Base-by-base conservation (phyloP, 2,113 vertebrate genomes). In the Paradoxurus hermaphroditus region DNA sequence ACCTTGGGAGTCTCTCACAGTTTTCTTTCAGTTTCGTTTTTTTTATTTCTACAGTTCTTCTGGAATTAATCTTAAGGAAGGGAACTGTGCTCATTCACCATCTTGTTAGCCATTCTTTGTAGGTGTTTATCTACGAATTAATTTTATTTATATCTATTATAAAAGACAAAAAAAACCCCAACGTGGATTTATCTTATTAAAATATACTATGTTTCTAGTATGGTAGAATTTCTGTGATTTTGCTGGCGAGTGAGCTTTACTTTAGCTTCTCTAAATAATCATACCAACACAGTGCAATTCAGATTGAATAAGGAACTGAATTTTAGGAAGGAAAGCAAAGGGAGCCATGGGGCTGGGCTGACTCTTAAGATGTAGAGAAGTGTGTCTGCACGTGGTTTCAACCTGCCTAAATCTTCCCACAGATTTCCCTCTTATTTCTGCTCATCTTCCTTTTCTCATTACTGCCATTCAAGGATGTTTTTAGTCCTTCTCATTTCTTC, bases 391-490 rank as follows among this genome's bases (percentile, higher is more conserved):
- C 34, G 0, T 90, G 25, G 56, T 65, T 82, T 29, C 31, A 29
- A 62, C 90, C 92, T 97, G 85, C 86, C n/a, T 44, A 44, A 79
- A 65, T 36, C 34, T 82, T 95, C 62, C 90, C 94, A 63, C 23
- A 53, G 86, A 79, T 62, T 91, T 95, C 83, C 39, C 75, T 89
- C 62, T 49, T 82, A n/a, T 88, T 94, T 95, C 92, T 95, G 39
- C 53, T 90, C 88, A 46, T 75, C 53, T 90, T 94, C 77, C 49
- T 94, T 95, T 87, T 88, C 83, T 98, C 65, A 93, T 97, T 96
- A 97, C 46, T n/a, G 29, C 83, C 89, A 82, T 97, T 98, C 96
- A 97, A 68, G 95, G 91, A 90, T 39, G 70, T 75, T 95, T 98
- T 96, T 84, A 90, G 77, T 92, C 78, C 62, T 97, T 67, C 19